Evolutionary conservation across 37 sponge, comb jelly and placozoan genomes (phyloP).

Genomic region (Beroe forskalii): DNA sequence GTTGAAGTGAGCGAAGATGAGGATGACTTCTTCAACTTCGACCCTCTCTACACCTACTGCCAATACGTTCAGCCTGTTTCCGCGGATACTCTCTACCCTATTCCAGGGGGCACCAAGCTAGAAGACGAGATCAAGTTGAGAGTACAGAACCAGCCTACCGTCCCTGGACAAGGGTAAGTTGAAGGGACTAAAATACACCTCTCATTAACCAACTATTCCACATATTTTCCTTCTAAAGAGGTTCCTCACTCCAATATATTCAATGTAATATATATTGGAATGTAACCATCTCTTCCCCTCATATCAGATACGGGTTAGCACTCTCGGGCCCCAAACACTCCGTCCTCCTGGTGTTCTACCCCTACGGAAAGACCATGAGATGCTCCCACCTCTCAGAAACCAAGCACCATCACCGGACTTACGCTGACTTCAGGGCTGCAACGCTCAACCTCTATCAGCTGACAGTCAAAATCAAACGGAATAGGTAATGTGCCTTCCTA

Average conservation of each 20-base stretch:
- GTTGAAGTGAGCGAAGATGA: conserved; percentile 12
- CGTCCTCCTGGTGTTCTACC: conserved; percentile 22
- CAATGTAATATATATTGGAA: no score
- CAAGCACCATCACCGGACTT: background rate
- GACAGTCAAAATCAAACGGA: conserved; percentile 17
- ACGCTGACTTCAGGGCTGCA: background rate
- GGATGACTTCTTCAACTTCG: background rate
- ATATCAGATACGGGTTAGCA: conserved; percentile 39
- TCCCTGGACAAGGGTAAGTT: conserved; percentile 30
- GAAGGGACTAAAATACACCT: no score
- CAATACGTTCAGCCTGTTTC: conserved; percentile 7
- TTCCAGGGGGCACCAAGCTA: background rate
- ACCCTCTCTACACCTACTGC: conserved; percentile 36
- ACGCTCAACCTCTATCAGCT: background rate
- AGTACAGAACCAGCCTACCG: conserved; percentile 1
- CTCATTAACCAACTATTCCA: no score
- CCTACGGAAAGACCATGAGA: background rate
- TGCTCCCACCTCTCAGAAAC: background rate
- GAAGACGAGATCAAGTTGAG: conserved; percentile 22
- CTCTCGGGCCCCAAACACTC: background rate
- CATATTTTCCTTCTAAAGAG: no score
- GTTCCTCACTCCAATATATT: no score
- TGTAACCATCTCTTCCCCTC: no score
- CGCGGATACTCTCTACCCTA: background rate
- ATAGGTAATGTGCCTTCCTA: background rate